Base-by-base conservation (phyloP, 2,113 vertebrate species). In the Paralichthys olivaceus region DNA sequence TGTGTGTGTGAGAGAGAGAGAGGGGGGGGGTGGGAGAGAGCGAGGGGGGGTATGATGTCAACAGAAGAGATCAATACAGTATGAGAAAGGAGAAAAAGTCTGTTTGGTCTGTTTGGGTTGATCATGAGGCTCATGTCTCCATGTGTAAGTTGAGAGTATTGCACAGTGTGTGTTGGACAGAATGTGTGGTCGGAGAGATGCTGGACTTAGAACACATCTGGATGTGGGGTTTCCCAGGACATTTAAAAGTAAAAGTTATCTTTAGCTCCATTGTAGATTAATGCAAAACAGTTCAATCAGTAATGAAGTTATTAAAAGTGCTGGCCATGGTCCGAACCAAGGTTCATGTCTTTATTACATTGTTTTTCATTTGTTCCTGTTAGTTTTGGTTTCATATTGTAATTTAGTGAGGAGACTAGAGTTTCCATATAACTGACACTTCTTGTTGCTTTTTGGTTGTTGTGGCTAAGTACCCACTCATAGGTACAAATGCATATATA, bases 61-160 rank as follows among this genome's bases (percentile, higher is more conserved):
- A 78, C 77, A 65, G 65, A 73, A 68, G 26, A 68, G 80, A 90
- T 91, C 87, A 80, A 89, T 90, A 85, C 61, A 40, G 64, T 64
- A 74, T 65, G 79, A 82, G 83, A 84, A 80, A 79, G 58, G 59
- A 76, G 72, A 70, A 83, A 84, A 85, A 65, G 75, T 77, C 79
- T 82, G 51, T 86, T 87, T 90, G 83, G 89, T 84, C 79, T 89
- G 76, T 91, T 89, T 77, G 84, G 74, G 80, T 72, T 88, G 63
- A 75, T 89, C 69, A 77, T 90, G 69, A 79, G 63, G 62, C 79
- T 87, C 75, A 67, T 80, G 77, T 89, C 86, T 91, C 86, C 81
- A 54, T 6, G n/a, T 88, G 84, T 90, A 91, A 90, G 80, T 60
- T 83, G 86, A 90, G 78, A 83, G 70, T 72, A 74, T 72, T 22